phyloP scores from a whole-genome alignment of 2,797 vertebrate genomes.

The Acestrorhynchus altus region DNA sequence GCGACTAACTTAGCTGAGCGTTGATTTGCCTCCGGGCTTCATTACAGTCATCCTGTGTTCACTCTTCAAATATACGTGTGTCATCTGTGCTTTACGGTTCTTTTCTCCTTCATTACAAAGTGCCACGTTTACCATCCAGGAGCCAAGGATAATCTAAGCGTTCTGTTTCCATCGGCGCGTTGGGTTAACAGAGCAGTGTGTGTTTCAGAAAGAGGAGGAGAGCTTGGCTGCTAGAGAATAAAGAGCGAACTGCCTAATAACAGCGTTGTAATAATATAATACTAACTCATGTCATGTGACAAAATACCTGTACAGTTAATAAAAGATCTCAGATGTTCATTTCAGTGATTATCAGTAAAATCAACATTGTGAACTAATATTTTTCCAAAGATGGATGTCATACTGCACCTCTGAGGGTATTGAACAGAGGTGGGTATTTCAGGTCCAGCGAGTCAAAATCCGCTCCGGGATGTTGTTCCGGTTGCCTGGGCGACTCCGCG shows the following conservation, averaged over 20 bases:
- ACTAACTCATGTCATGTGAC: constrained; percentile 35
- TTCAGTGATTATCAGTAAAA: constrained; percentile 32
- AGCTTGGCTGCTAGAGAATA: constrained; percentile 33
- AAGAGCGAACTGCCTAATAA: constrained; percentile 14
- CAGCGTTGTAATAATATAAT: constrained; percentile 25
- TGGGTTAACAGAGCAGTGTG: background rate
- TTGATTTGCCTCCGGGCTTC: constrained; percentile 35
- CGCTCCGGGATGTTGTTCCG: too few relatives aligned
- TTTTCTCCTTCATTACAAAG: constrained; percentile 41
- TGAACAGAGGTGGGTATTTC: too few relatives aligned
- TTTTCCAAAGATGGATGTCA: constrained; percentile 60
- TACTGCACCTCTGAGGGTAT: constrained; percentile 46
- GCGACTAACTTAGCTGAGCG: background rate
- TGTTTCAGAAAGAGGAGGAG: constrained; percentile 8
- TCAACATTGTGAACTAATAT: constrained; percentile 20
- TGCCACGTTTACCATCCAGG: constrained; percentile 52
- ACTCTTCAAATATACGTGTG: background rate
- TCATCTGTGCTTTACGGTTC: constrained; percentile 33
- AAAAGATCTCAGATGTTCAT: constrained; percentile 12
- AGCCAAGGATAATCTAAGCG: constrained; percentile 42
- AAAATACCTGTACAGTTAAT: constrained; percentile 39
- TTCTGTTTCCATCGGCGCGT: constrained; percentile 4
- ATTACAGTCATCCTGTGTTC: constrained; percentile 9
- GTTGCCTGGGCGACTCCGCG: too few relatives aligned
- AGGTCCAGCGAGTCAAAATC: too few relatives aligned